Evolutionary conservation across 2,797 vertebrate genomes (phyloP), one percentile per base, ranked within the genome.

Genomic region (Orestias chungarensis): DNA sequence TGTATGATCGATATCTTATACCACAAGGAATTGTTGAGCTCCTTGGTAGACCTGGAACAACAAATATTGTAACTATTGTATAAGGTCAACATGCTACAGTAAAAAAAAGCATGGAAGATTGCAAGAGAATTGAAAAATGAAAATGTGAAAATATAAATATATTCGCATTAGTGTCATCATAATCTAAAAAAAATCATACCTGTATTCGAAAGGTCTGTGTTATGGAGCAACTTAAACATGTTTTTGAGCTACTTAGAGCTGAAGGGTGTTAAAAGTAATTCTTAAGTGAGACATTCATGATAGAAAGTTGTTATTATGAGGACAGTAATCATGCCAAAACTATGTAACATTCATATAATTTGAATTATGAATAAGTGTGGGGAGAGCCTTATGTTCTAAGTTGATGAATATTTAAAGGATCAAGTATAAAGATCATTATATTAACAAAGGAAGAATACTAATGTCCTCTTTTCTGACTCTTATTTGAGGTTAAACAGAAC

Each of bases 291-390:
- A 78, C 86, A 80, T 81, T 89, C 86, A 86, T 88, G 90, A 92
- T 87, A 82, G 86, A 85, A 90, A 90, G 90, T 86, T 88, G 83
- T 84, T 87, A 83, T 80, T 81, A 76, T 80, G 82, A 86, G 75
- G 76, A 70, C 79, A 75, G 76, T 82, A 14, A 73, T 86, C 86
- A 88, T 83, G 88, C 83, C 89, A 90, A 89, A 91, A 85, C 91
- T 91, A 94, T 93, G 93, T 93, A 95, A 94, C 94, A 93, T 95
- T 95, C 91, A 94, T 94, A 94, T 91, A 81, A 93, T 93, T 91
- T 95, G 88, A 95, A 95, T 95, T 93, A 95, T 95, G 92, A 95
- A 95, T 94, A 93, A 94, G 87, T 90, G 87, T 82, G 82, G 89
- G 86, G 85, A 91, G 89, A 92, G 86, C 86, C 90, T 91, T 92